Percentiles rank a stretch among this genome's conserved stretches.
phyloP scores from a whole-genome alignment of 2,888 invertebrate species.

The Horisme vitalbata region DNA sequence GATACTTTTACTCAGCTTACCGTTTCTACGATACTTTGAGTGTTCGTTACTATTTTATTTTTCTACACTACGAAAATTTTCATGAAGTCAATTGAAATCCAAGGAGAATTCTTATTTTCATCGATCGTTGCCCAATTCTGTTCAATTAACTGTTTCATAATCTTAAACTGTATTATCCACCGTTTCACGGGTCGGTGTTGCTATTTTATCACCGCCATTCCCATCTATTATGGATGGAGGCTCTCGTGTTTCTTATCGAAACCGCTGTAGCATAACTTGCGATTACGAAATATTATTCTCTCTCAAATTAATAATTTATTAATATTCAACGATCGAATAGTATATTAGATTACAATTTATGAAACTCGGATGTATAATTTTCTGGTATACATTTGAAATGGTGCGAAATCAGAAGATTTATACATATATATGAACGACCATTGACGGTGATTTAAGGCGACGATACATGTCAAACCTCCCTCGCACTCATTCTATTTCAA shows the following conservation, averaged over 20 bases:
- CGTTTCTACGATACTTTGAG: too few species aligned
- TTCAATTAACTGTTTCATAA: conserved; percentile 15
- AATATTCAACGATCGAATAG: conserved; percentile 11
- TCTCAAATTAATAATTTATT: conserved; percentile 27
- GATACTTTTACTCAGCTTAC: too few species aligned
- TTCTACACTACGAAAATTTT: too few species aligned
- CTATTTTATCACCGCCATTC: conserved; percentile 39
- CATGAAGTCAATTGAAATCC: too few species aligned
- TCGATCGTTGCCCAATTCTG: conserved; percentile 5
- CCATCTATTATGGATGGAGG: conserved; percentile 56
- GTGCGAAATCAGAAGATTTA: too few species aligned
- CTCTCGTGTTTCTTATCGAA: conserved; percentile 39
- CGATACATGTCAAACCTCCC: too few species aligned
- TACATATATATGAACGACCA: too few species aligned
- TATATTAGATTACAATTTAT: conserved; percentile 13
- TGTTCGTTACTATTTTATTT: too few species aligned
- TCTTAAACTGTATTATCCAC: conserved; percentile 22
- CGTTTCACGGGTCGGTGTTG: conserved; percentile 35
- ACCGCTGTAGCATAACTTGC: conserved; percentile 41
- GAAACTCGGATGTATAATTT: neutral
- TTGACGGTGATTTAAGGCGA: too few species aligned
- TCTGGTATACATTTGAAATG: too few species aligned
- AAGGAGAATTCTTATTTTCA: neutral
- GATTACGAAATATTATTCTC: conserved; percentile 28
- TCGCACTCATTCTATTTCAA: too few species aligned